These are phyloP conservation scores for Anhinga anhinga DNA, from an alignment of 2,113 vertebrate species.

Conservation along the genomic window DNA sequence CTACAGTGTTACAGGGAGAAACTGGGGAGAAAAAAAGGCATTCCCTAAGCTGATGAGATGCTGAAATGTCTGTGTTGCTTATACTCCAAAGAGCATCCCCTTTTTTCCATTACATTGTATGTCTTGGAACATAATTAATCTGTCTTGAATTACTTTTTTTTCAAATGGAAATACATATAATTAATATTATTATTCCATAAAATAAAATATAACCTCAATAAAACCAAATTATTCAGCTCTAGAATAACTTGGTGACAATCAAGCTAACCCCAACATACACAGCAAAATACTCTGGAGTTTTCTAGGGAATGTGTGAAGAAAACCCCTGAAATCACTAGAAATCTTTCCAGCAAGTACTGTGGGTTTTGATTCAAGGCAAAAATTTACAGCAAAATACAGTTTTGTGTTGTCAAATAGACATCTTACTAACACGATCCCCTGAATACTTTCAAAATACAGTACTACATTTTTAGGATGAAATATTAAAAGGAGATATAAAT, in stretches of 20 bases:
- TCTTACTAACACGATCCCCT: fast-evolving
- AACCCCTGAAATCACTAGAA: not conserved
- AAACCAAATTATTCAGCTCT: not conserved
- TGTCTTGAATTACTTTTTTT: not conserved
- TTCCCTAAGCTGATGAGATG: not conserved
- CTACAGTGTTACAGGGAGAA: not conserved
- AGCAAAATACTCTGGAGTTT: not conserved
- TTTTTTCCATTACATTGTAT: not conserved
- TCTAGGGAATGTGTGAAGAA: not conserved
- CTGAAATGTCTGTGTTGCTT: not conserved
- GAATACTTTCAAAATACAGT: not conserved
- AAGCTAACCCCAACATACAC: fast-evolving
- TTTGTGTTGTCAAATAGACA: not conserved
- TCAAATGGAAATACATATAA: not conserved
- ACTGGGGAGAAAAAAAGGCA: not conserved
- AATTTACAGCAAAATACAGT: not conserved
- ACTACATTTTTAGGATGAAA: not conserved
- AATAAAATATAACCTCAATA: not conserved
- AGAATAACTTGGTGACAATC: not conserved
- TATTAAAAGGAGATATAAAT: not conserved
- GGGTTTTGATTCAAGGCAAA: not conserved
- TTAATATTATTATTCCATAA: not conserved
- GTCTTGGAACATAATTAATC: not conserved
- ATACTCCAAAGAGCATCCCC: not conserved
- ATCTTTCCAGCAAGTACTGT: not conserved